Conservation (phyloP, 2,113 vertebrate genomes). For the Odobenus rosmarus region DNA sequence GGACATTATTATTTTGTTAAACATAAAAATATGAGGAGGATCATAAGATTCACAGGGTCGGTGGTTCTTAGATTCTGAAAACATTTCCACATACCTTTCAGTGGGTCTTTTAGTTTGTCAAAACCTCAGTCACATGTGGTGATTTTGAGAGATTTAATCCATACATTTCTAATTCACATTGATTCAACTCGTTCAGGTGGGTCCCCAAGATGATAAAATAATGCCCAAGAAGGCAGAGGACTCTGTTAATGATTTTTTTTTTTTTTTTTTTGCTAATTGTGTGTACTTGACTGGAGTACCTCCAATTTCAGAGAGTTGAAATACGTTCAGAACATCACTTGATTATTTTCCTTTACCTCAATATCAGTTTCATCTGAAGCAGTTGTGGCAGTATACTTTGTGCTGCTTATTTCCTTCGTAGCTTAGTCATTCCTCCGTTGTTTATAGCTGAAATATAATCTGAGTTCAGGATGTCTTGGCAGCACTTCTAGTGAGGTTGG, state of each 20-base stretch:
- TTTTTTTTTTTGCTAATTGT: background rate
- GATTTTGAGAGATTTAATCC: conserved; percentile 55
- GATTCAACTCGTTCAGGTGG: conserved; percentile 2
- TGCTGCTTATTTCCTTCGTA: background rate
- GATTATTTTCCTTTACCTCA: conserved; percentile 20
- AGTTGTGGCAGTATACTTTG: background rate
- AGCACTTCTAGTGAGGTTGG: background rate
- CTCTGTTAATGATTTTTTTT: background rate
- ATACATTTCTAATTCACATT: conserved; percentile 49
- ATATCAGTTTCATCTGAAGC: conserved; percentile 16
- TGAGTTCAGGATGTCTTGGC: background rate
- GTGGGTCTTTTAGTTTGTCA: conserved; percentile 21
- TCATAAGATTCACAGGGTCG: background rate
- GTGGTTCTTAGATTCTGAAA: conserved; percentile 42
- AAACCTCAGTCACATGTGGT: conserved; percentile 44
- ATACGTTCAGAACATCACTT: conserved; percentile 12
- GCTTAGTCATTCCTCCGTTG: background rate
- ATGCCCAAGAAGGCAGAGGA: background rate
- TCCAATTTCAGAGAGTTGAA: conserved; percentile 33
- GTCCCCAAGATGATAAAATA: conserved; percentile 11
- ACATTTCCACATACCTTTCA: conserved; percentile 44
- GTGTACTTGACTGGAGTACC: background rate
- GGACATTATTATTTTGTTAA: conserved; percentile 40
- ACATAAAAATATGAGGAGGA: conserved; percentile 42
- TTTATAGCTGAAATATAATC: background rate